Conservation (phyloP, 2,888 invertebrate genomes). For the Hoplodrina blanda region DNA sequence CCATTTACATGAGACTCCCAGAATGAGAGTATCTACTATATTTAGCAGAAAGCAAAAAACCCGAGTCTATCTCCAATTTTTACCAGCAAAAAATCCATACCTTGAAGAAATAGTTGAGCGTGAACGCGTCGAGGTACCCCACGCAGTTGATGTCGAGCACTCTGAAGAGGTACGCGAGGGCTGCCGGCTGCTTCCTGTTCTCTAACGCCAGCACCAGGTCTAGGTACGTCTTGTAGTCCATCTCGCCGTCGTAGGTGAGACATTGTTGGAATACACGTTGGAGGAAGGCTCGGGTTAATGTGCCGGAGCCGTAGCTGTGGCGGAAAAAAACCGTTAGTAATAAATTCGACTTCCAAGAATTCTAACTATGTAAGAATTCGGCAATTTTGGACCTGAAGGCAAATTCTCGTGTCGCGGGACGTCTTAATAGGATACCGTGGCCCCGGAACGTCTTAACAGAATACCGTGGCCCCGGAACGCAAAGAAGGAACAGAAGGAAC, state of each 20-base stretch:
- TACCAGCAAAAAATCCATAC: conserved; percentile 77
- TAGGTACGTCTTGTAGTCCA: conserved; percentile 99
- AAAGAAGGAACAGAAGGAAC: too few species aligned
- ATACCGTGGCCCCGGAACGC: too few species aligned
- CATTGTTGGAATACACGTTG: conserved; percentile 98
- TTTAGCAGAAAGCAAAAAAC: too few species aligned
- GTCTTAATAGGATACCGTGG: too few species aligned
- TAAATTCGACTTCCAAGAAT: too few species aligned
- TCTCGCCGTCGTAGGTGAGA: conserved; percentile 97
- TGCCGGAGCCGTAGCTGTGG: conserved; percentile 96
- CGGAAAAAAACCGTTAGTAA: not conserved
- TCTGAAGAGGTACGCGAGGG: conserved; percentile 97
- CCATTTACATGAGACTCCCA: too few species aligned
- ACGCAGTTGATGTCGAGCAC: conserved; percentile 97
- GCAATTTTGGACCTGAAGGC: too few species aligned
- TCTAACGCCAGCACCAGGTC: conserved; percentile 98
- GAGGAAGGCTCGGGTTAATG: conserved; percentile 97
- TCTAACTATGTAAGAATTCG: too few species aligned
- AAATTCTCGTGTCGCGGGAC: too few species aligned
- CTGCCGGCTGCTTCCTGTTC: conserved; percentile 97
- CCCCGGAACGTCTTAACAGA: too few species aligned
- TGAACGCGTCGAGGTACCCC: conserved; percentile 97
- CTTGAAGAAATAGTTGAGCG: conserved; percentile 97
- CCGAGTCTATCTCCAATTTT: too few species aligned
- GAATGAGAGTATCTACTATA: too few species aligned